Evolutionary conservation across 2,113 vertebrate species (phyloP), one percentile per base, ranked within the genome.

Genomic region (Chloroceryle aenea): DNA sequence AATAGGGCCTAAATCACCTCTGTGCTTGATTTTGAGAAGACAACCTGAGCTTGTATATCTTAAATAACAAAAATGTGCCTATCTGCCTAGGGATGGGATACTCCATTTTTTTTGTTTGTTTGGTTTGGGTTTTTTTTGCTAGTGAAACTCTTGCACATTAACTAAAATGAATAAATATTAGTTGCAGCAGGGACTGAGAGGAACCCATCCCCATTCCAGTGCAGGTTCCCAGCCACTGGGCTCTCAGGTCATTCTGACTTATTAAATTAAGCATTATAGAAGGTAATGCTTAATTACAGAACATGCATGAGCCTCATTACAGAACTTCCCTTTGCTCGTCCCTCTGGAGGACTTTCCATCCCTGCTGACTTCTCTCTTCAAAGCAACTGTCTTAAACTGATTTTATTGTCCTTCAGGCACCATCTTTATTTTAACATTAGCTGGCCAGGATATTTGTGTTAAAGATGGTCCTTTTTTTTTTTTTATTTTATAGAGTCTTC

Each of bases 251-350:
- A 69, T 89, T 91, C 58, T 53, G 34, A 36, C 23, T 82, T 91
- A 78, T 48, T 93, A 87, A 93, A 85, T 91, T 77, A 80, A 68
- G 20, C 32, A 27, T 76, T 88, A 52, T 36, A 56, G 62, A 63
- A 87, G 29, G 58, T 72, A 92, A 58, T 79, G 34, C 43, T 92
- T 92, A 75, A 73, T 95, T 92, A 83, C 58, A 84, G 80, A 77
- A 69, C 40, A 25, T 40, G n/a, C 19, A 69, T 48, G 6, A 80
- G 50, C 30, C 58, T 80, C 68, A 76, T 89, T 86, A 68, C 7
- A 58, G 61, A 50, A 56, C 38, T 34, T 75, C 87, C 50, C 42
- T 91, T 80, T 64, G 16, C 63, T 72, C 1, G 0, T 64, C 48
- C 16, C n/a, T 82, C 69, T 79, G 53, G 71, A 94, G 26, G 16